Conservation (phyloP, 2,888 invertebrate genomes). For the Dryobotodes eremita region DNA sequence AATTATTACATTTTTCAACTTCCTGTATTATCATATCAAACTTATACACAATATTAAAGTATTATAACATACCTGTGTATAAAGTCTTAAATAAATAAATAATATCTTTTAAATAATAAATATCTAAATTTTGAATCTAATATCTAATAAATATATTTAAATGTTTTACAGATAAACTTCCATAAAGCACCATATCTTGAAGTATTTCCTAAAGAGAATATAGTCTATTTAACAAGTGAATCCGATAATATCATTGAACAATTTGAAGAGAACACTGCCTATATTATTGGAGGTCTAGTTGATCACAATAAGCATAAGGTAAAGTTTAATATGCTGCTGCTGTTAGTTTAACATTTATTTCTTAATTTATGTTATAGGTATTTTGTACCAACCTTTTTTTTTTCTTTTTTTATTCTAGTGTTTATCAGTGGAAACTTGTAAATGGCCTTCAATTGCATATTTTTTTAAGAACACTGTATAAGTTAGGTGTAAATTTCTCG, state of each 20-base stretch:
- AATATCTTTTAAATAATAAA: conserved; percentile 5
- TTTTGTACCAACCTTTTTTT: too few species aligned
- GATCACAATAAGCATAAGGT: conserved; percentile 99
- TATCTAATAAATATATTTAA: background rate
- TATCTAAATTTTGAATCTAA: background rate
- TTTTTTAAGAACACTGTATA: too few species aligned
- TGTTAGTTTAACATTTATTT: too few species aligned
- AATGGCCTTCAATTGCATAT: too few species aligned
- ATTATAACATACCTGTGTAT: background rate
- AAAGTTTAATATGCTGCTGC: background rate
- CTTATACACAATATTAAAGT: background rate
- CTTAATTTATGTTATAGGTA: too few species aligned
- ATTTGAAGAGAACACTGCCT: conserved; percentile 94
- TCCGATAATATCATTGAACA: conserved; percentile 95
- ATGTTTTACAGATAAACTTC: conserved; percentile 92
- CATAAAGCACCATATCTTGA: conserved; percentile 92
- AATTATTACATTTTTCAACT: background rate
- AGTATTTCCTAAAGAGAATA: conserved; percentile 93
- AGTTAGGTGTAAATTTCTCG: too few species aligned
- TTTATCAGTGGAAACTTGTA: too few species aligned
- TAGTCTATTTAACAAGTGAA: conserved; percentile 98
- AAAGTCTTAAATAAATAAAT: conserved; percentile 29
- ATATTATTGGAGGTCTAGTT: conserved; percentile 99
- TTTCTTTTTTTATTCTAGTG: too few species aligned
- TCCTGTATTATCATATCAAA: conserved; percentile 14